Percentiles rank a stretch among this genome's conserved stretches.
Evolutionary conservation across 2,888 invertebrate genomes (phyloP).

Genomic region (Mesorhabditis spiculigera): DNA sequence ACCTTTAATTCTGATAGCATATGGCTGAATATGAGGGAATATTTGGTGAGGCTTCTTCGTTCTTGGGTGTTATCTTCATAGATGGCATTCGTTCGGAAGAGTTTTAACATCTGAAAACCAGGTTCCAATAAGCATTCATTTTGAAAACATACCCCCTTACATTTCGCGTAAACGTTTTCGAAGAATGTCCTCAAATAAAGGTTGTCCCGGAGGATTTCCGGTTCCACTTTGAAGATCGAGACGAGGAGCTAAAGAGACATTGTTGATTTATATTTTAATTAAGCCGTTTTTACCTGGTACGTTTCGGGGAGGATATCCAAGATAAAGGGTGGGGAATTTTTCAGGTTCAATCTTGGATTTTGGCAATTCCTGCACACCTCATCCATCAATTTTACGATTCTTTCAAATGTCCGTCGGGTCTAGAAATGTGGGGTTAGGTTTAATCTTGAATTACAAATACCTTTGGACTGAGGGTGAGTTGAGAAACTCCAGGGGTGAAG

Average conservation of each 20-base stretch:
- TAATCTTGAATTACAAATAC: background rate
- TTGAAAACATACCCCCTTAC: constrained; percentile 75
- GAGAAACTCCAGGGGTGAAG: background rate
- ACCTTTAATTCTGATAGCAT: constrained; percentile 90
- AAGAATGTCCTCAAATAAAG: constrained; percentile 97
- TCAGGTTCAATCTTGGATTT: constrained; percentile 82
- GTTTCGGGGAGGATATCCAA: constrained; percentile 98
- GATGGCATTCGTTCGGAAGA: constrained; percentile 77
- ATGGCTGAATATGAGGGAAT: constrained; percentile 97
- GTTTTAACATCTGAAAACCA: constrained; percentile 70
- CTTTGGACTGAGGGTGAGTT: constrained; percentile 3
- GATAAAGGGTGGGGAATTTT: constrained; percentile 98
- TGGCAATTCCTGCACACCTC: constrained; percentile 92
- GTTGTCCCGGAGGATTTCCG: constrained; percentile 65
- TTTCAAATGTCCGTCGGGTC: constrained; percentile 45
- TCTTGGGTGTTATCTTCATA: constrained; percentile 93
- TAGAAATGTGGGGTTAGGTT: background rate
- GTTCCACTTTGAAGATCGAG: constrained; percentile 41
- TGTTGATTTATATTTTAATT: background rate
- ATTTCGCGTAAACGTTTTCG: constrained; percentile 93
- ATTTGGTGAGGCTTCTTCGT: constrained; percentile 89
- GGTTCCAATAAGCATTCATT: constrained; percentile 1
- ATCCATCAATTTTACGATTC: constrained; percentile 51
- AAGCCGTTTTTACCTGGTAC: constrained; percentile 71
- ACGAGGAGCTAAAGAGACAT: constrained; percentile 21